Conservation (phyloP, 2,113 vertebrate genomes). For the Pristiophorus japonicus region DNA sequence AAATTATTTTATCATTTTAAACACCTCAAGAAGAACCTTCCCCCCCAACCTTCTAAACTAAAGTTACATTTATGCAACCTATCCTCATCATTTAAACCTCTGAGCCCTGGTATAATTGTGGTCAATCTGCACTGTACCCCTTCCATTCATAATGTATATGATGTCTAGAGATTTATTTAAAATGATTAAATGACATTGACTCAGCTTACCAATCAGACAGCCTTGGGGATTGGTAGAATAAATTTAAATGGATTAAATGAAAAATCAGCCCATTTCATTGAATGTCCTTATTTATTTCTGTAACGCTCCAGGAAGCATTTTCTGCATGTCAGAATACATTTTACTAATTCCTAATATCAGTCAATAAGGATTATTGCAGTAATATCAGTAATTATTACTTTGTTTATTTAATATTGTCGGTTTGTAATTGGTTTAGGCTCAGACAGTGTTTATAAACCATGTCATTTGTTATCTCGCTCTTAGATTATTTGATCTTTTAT, state of each 20-base stretch:
- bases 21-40: background rate
- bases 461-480: background rate
- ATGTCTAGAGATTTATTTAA: background rate
- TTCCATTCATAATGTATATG: background rate
- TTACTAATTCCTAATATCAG: background rate
- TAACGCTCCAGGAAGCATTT: background rate
- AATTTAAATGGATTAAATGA: background rate
- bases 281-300: background rate
- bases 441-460: constrained; percentile 6
- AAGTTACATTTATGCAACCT: background rate
- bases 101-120: background rate
- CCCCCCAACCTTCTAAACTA: background rate
- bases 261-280: background rate
- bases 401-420: constrained; percentile 30
- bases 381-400: background rate
- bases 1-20: background rate
- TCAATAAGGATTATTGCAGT: background rate
- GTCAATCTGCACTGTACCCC: background rate
- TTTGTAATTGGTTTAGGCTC: constrained; percentile 1
- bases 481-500: constrained; percentile 20
- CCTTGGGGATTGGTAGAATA: background rate
- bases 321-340: background rate
- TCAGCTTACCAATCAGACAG: background rate
- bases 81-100: background rate
- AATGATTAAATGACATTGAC: background rate